Evolutionary conservation across 2,888 invertebrate species (phyloP).

Genomic region (Caenorhabditis auriculariae): DNA sequence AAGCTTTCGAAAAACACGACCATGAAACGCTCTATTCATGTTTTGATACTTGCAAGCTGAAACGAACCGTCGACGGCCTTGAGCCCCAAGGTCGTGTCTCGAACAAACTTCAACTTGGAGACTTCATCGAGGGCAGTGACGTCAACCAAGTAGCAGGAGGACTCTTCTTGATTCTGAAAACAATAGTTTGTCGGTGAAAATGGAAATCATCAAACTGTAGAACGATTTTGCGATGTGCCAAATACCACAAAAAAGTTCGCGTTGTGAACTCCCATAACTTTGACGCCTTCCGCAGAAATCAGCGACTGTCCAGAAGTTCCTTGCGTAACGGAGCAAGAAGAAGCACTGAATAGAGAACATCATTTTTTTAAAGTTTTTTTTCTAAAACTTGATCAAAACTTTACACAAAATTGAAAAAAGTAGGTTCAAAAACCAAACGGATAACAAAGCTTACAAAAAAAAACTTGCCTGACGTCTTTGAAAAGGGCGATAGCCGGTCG

Average conservation of each 20-base stretch:
- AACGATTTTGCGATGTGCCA: constrained; percentile 25
- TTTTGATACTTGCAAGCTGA: neutral
- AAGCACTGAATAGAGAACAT: too few relatives aligned
- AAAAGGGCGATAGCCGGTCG: constrained; percentile 27
- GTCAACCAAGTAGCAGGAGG: constrained; percentile 43
- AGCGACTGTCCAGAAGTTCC: constrained; percentile 35
- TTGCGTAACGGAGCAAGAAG: too few relatives aligned
- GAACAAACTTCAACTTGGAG: constrained; percentile 25
- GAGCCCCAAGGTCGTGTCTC: constrained; percentile 37
- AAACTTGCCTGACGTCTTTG: constrained; percentile 7
- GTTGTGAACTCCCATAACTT: constrained; percentile 44
- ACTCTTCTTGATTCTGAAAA: constrained; percentile 27
- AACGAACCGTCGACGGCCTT: constrained; percentile 31
- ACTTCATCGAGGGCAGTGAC: constrained; percentile 27
- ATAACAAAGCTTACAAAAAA: neutral
- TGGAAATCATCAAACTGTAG: constrained; percentile 1
- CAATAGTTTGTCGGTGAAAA: neutral
- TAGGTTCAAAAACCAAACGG: neutral
- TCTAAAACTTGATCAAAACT: neutral
- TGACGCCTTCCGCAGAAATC: constrained; percentile 34
- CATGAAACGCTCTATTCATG: too few relatives aligned
- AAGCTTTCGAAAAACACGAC: too few relatives aligned
- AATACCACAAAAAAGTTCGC: constrained; percentile 58
- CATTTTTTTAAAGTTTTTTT: neutral
- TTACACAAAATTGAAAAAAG: constrained; percentile 6